These are phyloP conservation scores for Drosophila multiciliata DNA, from an alignment of 2,888 invertebrate species.

Conservation along the genomic window DNA sequence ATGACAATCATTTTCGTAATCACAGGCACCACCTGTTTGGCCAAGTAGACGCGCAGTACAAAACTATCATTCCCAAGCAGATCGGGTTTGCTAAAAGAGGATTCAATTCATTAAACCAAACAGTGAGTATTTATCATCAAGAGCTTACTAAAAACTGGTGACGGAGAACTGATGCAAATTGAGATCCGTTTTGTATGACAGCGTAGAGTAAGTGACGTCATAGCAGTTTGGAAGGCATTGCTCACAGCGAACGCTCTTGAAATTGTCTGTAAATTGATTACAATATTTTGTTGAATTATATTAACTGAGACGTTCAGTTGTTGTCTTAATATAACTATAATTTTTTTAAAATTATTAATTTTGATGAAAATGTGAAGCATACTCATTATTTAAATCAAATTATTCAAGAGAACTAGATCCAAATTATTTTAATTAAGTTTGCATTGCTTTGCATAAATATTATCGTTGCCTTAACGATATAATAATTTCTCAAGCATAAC, in stretches of 20 bases:
- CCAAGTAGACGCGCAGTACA: constrained; percentile 81
- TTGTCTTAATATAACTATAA: not conserved
- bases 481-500: not conserved
- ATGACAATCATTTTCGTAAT: constrained; percentile 84
- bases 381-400: not conserved
- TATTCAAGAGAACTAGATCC: not conserved
- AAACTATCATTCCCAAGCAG: constrained; percentile 75
- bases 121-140: not conserved
- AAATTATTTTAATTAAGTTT: not conserved
- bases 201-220: constrained; percentile 83
- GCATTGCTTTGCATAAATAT: not conserved
- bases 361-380: not conserved
- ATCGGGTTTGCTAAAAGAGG: constrained; percentile 52
- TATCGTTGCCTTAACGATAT: not conserved
- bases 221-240: constrained; percentile 84
- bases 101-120: not conserved
- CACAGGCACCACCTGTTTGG: constrained; percentile 83
- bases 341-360: not conserved
- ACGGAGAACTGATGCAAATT: constrained; percentile 81
- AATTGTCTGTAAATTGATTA: constrained; percentile 67
- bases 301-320: not conserved
- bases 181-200: constrained; percentile 82
- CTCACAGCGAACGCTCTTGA: constrained; percentile 82
- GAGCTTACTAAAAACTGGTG: constrained; percentile 79
- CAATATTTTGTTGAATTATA: not conserved